Evolutionary conservation across 1,140 invertebrate species (phyloP).

Genomic region (Listronotus oregonensis): DNA sequence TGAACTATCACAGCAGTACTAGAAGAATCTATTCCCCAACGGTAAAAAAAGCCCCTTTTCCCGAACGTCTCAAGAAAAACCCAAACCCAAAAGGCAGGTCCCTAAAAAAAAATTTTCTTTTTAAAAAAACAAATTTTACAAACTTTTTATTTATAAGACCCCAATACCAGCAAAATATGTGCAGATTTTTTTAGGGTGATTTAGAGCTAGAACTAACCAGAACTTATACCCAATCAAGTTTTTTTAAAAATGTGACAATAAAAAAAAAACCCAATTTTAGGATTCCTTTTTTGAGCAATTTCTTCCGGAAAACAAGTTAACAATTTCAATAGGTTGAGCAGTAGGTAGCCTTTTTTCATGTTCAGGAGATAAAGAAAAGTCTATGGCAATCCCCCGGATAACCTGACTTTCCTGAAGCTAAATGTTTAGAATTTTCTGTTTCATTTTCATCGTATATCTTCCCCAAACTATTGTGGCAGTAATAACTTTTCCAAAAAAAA

Average conservation of each 20-base stretch:
- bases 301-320: conserved; percentile 82
- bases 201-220: no score
- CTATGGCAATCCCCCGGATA: conserved; percentile 82
- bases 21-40: conserved; percentile 96
- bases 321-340: conserved; percentile 67
- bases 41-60: conserved; percentile 98
- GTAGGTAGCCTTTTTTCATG: conserved; percentile 63
- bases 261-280: no score
- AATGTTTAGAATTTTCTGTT: conserved; percentile 74
- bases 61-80: conserved; percentile 90
- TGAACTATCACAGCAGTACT: conserved; percentile 92
- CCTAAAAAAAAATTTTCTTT: conserved; percentile 52
- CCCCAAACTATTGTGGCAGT: conserved; percentile 88
- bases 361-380: conserved; percentile 79
- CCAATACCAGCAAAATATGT: no score
- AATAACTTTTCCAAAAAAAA: conserved; percentile 74
- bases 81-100: conserved; percentile 98
- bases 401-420: conserved; percentile 65
- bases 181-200: no score
- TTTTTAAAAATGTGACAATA: no score
- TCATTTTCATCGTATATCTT: conserved; percentile 86
- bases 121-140: background rate
- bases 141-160: no score
- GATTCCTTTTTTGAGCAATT: conserved; percentile 67
- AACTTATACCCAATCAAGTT: no score